Evolutionary conservation across 2,113 vertebrate genomes (phyloP).

Genomic region (Phainopepla nitens): DNA sequence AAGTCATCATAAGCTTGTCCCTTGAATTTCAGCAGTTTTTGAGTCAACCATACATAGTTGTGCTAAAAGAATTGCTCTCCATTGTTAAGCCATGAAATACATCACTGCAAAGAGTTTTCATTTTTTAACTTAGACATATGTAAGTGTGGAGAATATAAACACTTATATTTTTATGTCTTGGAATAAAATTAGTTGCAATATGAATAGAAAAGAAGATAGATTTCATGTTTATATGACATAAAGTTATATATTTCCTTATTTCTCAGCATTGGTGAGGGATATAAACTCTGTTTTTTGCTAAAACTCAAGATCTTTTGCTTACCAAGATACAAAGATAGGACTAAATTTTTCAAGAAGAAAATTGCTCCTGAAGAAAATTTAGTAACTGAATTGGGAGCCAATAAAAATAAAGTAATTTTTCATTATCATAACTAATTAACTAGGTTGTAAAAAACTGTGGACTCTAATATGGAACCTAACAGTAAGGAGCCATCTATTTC

Average conservation of each 20-base stretch:
- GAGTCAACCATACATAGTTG: neutral
- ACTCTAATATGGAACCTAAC: neutral
- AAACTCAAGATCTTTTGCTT: neutral
- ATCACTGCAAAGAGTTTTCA: neutral
- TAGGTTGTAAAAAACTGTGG: neutral
- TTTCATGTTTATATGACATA: neutral
- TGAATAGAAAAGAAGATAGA: neutral
- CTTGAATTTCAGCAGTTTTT: slow-evolving; percentile 16
- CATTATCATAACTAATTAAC: slow-evolving; percentile 21
- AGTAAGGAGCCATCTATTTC: neutral
- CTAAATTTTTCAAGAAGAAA: slow-evolving; percentile 36
- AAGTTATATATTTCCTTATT: neutral
- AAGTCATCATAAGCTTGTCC: slow-evolving; percentile 3
- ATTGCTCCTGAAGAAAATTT: slow-evolving; percentile 3
- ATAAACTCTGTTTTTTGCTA: neutral
- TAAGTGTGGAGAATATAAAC: neutral
- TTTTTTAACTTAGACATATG: neutral
- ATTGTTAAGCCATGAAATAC: neutral
- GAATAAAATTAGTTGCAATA: neutral
- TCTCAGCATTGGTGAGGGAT: neutral
- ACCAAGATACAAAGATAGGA: neutral
- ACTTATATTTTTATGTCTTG: neutral
- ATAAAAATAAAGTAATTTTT: slow-evolving; percentile 37
- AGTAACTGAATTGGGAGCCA: neutral
- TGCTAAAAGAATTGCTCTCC: neutral